Evolutionary conservation across 2,797 vertebrate genomes (phyloP).

Genomic region (Hoplostethus mediterraneus): DNA sequence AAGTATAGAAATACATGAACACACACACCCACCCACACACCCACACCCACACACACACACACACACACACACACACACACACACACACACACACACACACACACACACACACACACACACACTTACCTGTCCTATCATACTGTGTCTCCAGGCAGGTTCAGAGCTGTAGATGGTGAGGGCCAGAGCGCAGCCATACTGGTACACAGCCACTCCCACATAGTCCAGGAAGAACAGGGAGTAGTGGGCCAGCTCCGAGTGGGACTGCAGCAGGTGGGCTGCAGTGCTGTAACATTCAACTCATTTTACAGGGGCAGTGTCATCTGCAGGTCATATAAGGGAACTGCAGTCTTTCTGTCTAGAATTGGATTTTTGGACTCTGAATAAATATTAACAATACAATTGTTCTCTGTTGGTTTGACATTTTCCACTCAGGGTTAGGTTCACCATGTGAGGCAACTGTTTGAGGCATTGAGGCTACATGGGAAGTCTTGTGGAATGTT

Average conservation of each 20-base stretch:
- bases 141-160: conserved; percentile 87
- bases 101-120: background rate
- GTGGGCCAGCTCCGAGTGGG: conserved; percentile 89
- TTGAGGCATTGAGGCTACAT: too few relatives aligned
- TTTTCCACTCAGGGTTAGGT: too few relatives aligned
- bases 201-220: conserved; percentile 88
- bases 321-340: too few relatives aligned
- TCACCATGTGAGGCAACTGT: too few relatives aligned
- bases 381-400: too few relatives aligned
- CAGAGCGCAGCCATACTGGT: conserved; percentile 91
- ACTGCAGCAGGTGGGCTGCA: conserved; percentile 90
- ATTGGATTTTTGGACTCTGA: too few relatives aligned
- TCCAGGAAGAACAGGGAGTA: conserved; percentile 91
- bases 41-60: background rate
- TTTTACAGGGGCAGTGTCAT: too few relatives aligned
- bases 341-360: too few relatives aligned
- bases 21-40: too few relatives aligned
- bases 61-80: background rate
- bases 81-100: background rate
- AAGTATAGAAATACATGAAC: background rate
- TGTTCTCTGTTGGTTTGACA: too few relatives aligned
- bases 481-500: too few relatives aligned
- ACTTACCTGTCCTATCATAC: conserved; percentile 59
- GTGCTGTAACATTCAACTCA: conserved; percentile 75
- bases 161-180: conserved; percentile 91